These are phyloP conservation scores for Pseudococcus jackbeardsleyi DNA, from an alignment of 2,888 invertebrate species.

Conservation along the genomic window DNA sequence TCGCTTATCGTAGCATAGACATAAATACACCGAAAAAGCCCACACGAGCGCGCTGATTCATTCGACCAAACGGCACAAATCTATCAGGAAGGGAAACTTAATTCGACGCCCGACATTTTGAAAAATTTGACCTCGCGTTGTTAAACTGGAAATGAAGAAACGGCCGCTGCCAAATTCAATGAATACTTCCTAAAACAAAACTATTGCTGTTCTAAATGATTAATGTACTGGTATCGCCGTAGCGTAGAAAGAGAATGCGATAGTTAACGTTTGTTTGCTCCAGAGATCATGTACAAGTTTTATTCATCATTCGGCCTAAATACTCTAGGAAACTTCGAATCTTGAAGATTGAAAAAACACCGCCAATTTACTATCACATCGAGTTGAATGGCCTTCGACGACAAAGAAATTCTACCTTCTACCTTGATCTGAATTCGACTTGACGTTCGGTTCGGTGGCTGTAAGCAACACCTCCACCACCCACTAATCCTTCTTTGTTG, in stretches of 20 bases:
- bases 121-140: not conserved
- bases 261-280: not conserved
- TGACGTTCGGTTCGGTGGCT: not conserved
- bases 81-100: not conserved
- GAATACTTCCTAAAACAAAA: not conserved
- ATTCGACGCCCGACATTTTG: not conserved
- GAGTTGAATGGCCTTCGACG: slow-evolving; percentile 19
- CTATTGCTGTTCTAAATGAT: not conserved
- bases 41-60: too few relatives aligned
- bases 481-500: not conserved
- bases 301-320: not conserved
- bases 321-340: not conserved
- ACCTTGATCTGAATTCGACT: not conserved
- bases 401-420: slow-evolving; percentile 24
- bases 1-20: too few relatives aligned
- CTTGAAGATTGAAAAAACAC: not conserved
- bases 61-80: too few relatives aligned
- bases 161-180: not conserved
- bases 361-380: not conserved
- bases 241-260: not conserved
- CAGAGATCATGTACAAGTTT: not conserved
- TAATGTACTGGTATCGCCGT: not conserved
- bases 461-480: not conserved
- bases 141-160: not conserved
- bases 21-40: too few relatives aligned